Evolutionary conservation across 2,113 vertebrate species (phyloP).

Genomic region (Hipposideros armiger): DNA sequence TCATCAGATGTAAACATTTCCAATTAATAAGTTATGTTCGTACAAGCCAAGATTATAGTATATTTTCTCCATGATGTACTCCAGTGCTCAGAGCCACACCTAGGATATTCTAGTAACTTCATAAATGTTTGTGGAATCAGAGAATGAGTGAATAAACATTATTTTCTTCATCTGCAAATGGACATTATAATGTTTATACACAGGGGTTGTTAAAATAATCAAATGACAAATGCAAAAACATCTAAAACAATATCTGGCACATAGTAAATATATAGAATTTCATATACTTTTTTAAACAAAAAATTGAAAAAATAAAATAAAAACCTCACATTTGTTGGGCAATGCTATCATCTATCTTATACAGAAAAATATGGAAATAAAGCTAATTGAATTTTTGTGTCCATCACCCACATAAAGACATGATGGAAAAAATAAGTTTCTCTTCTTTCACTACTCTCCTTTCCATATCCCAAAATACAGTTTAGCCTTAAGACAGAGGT

Average conservation of each 20-base stretch:
- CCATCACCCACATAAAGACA: not conserved
- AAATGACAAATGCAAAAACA: not conserved
- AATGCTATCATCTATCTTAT: not conserved
- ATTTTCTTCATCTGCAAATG: constrained; percentile 1
- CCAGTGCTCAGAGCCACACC: not conserved
- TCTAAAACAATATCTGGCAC: not conserved
- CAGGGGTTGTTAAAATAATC: not conserved
- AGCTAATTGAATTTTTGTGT: not conserved
- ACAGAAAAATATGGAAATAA: not conserved
- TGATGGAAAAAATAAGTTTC: not conserved
- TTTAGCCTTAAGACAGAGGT: not conserved
- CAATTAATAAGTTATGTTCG: not conserved
- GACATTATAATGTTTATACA: not conserved
- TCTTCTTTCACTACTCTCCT: not conserved
- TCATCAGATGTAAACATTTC: not conserved
- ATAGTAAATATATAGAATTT: not conserved
- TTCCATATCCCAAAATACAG: not conserved
- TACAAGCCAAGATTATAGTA: not conserved
- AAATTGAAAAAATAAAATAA: not conserved
- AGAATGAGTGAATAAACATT: not conserved
- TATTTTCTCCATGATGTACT: not conserved
- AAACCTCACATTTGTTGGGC: not conserved
- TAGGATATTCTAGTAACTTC: not conserved
- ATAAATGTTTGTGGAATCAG: not conserved
- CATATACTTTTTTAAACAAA: not conserved